A percentile compares a stretch with the other conserved stretches of the same genome.
phyloP scores from a whole-genome alignment of 2,113 vertebrate species.

The Proteles cristata region DNA sequence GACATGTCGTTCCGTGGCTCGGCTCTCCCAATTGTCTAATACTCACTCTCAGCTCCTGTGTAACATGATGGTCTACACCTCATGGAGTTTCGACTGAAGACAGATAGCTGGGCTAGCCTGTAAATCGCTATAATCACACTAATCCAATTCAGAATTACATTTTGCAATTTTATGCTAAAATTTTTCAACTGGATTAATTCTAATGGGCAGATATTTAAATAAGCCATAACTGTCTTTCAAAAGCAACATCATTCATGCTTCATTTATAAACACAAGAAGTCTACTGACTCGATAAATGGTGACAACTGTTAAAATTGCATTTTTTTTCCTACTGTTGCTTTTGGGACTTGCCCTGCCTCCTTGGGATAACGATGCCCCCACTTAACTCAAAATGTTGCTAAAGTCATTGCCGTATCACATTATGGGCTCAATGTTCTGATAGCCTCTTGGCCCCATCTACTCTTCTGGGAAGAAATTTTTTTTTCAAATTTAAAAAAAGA shows the following conservation, averaged over 20 bases:
- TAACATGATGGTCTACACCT: background rate
- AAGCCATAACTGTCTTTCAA: background rate
- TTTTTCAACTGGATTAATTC: background rate
- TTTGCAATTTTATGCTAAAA: background rate
- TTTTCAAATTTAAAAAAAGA: background rate
- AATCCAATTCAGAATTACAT: background rate
- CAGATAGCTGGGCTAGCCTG: background rate
- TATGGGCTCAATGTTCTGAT: background rate
- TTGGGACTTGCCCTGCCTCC: background rate
- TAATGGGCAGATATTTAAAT: background rate
- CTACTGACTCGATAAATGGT: background rate
- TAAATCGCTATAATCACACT: background rate
- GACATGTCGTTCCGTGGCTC: fast-evolving
- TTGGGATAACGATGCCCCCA: background rate
- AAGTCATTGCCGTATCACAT: background rate
- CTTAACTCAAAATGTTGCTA: background rate
- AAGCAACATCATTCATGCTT: background rate
- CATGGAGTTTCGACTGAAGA: fast-evolving
- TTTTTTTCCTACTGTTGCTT: background rate
- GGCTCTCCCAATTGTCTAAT: background rate
- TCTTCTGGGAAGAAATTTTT: background rate
- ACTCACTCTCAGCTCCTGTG: background rate
- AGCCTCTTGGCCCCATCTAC: background rate
- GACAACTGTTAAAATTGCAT: background rate
- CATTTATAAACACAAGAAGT: background rate